These are phyloP conservation scores for Rhodeus uyekii DNA, from an alignment of 2,797 vertebrate species.

Conservation along the genomic window DNA sequence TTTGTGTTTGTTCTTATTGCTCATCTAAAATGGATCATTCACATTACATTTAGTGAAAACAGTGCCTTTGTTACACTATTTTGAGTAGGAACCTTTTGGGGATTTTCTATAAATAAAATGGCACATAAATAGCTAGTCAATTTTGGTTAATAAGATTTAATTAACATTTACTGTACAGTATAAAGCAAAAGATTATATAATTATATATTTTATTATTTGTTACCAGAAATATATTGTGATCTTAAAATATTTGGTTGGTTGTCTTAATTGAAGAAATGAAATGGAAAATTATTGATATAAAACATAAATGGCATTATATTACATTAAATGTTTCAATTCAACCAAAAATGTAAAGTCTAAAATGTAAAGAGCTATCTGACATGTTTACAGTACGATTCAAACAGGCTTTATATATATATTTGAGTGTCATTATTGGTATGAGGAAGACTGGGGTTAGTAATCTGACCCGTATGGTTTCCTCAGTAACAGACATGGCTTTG, in stretches of 20 bases:
- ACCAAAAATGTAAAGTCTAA: not conserved
- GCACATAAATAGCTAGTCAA: not conserved
- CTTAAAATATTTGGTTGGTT: not conserved
- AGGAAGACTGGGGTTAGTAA: slow-evolving; percentile 14
- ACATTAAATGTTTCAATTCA: not conserved
- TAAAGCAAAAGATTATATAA: not conserved
- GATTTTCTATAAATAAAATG: not conserved
- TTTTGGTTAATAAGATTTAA: not conserved
- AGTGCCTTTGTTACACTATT: too few relatives aligned
- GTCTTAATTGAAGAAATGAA: too few relatives aligned
- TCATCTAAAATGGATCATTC: not conserved
- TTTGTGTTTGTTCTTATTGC: not conserved
- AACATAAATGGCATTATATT: not conserved
- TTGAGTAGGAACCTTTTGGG: not conserved
- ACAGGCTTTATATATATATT: not conserved
- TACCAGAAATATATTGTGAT: not conserved
- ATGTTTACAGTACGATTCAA: not conserved
- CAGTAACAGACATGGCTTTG: slow-evolving; percentile 47
- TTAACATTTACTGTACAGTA: not conserved
- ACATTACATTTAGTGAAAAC: not conserved
- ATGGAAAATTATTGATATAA: too few relatives aligned
- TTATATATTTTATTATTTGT: too few relatives aligned
- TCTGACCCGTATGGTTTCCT: slow-evolving; percentile 27
- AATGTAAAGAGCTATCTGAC: not conserved
- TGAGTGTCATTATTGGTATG: not conserved